Conservation (phyloP, 2,888 invertebrate genomes). For the Eumerus sabulonum region DNA sequence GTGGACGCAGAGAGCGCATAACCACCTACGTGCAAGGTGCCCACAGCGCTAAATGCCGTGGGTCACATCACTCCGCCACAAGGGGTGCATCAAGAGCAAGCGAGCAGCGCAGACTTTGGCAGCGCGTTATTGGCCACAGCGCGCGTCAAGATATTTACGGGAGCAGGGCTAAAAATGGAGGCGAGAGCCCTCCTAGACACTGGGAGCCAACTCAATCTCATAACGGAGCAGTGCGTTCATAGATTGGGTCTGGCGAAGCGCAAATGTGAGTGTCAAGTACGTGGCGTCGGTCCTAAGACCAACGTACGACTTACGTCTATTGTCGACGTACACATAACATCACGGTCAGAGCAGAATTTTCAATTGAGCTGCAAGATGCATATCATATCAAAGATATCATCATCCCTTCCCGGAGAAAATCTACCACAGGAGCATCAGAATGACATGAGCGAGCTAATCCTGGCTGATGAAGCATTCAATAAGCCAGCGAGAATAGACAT, state of each 20-base stretch:
- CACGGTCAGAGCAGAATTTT: neutral
- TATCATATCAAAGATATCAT: slow-evolving; percentile 3
- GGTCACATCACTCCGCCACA: too few species aligned
- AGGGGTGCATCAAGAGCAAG: too few species aligned
- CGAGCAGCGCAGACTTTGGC: neutral
- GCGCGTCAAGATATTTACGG: neutral
- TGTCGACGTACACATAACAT: neutral
- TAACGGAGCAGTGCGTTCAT: neutral
- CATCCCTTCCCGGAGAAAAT: too few species aligned
- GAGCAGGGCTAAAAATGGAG: neutral
- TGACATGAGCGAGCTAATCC: too few species aligned
- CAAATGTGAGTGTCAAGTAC: neutral
- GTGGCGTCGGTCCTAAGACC: slow-evolving; percentile 8
- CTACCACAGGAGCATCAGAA: too few species aligned
- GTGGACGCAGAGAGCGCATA: too few species aligned
- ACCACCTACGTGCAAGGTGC: too few species aligned
- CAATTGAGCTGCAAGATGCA: slow-evolving; percentile 3
- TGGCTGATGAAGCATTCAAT: too few species aligned
- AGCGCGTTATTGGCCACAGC: slow-evolving; percentile 7
- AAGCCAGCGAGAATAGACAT: too few species aligned
- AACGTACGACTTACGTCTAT: slow-evolving; percentile 2
- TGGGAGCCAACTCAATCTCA: slow-evolving; percentile 7
- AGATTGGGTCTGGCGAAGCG: neutral
- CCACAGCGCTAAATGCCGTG: too few species aligned
- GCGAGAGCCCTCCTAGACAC: slow-evolving; percentile 11